A percentile compares a stretch with the other conserved stretches of the same genome.
phyloP scores from a whole-genome alignment of 2,113 vertebrate species.

The Hippocampus zosterae region DNA sequence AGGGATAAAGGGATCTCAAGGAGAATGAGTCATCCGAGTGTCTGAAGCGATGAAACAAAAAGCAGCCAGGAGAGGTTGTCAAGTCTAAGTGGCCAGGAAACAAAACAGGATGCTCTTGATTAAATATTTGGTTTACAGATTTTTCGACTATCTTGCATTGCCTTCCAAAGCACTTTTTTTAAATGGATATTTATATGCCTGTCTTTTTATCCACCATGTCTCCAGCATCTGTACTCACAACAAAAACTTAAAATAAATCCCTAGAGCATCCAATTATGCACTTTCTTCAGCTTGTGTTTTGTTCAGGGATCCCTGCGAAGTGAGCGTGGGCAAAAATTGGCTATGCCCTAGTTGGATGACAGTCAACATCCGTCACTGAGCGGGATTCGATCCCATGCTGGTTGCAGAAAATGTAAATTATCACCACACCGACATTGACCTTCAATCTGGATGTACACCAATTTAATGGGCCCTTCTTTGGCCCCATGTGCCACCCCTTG shows the following conservation, averaged over 20 bases:
- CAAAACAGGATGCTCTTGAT: not conserved
- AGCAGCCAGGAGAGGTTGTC: not conserved
- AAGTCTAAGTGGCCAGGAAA: conserved; percentile 18
- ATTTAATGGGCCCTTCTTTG: not conserved
- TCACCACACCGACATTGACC: not conserved
- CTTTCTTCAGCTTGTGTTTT: not conserved
- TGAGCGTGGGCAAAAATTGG: not conserved
- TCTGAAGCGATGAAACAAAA: not conserved
- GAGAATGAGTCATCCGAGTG: conserved; percentile 47
- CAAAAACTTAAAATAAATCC: not conserved
- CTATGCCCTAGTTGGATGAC: not conserved
- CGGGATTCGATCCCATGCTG: not conserved
- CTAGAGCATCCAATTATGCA: not conserved
- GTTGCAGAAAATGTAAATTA: not conserved
- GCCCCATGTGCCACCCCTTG: not conserved
- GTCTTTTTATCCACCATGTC: not conserved
- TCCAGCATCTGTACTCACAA: not conserved
- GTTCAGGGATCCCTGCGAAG: not conserved
- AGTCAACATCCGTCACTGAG: not conserved
- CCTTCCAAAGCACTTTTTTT: not conserved
- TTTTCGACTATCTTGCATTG: not conserved
- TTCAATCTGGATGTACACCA: not conserved
- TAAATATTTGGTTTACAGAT: not conserved
- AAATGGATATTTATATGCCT: not conserved
- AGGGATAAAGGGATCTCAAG: conserved; percentile 39